Percentiles rank a stretch among this genome's conserved stretches.
phyloP scores from a whole-genome alignment of 2,888 invertebrate genomes.

The Seira musarum region DNA sequence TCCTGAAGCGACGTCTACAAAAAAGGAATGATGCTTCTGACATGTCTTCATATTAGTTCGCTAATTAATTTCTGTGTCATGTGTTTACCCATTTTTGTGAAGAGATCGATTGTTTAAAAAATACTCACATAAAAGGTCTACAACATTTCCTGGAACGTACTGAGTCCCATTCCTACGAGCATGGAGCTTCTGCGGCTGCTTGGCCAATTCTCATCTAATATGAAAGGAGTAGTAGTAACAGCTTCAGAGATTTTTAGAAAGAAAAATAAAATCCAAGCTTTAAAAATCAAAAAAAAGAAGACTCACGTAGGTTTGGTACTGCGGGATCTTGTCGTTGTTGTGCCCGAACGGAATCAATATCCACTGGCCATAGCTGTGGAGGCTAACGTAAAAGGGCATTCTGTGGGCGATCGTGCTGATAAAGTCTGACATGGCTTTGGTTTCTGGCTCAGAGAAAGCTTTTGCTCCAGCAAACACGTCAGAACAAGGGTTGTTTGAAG shows the following conservation, averaged over 20 bases:
- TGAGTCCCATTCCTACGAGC: slow-evolving; percentile 55
- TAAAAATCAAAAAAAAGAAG: too few relatives aligned
- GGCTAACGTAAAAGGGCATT: slow-evolving; percentile 47
- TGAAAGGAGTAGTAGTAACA: too few relatives aligned
- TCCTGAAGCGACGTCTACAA: slow-evolving; percentile 79
- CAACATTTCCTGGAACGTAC: slow-evolving; percentile 65
- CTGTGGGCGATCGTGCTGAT: slow-evolving; percentile 59
- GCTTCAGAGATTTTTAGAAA: too few relatives aligned
- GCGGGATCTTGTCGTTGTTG: slow-evolving; percentile 56
- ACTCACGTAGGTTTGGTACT: slow-evolving; percentile 55
- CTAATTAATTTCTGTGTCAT: too few relatives aligned
- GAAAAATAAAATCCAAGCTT: too few relatives aligned
- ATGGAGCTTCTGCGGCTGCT: slow-evolving; percentile 60
- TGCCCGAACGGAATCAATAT: slow-evolving; percentile 75
- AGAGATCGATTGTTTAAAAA: too few relatives aligned
- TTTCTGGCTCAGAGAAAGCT: slow-evolving; percentile 65
- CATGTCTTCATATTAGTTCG: too few relatives aligned
- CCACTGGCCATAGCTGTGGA: slow-evolving; percentile 60
- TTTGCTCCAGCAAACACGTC: slow-evolving; percentile 56
- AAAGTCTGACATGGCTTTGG: slow-evolving; percentile 70
- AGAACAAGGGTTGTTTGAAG: slow-evolving; percentile 56
- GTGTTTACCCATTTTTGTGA: too few relatives aligned
- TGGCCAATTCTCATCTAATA: slow-evolving; percentile 65
- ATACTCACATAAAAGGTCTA: slow-evolving; percentile 63
- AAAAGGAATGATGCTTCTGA: too few relatives aligned